Percentiles rank a stretch among this genome's conserved stretches.
Conservation (phyloP, 2,797 vertebrate species). For the Scomberomorus guttatus region DNA sequence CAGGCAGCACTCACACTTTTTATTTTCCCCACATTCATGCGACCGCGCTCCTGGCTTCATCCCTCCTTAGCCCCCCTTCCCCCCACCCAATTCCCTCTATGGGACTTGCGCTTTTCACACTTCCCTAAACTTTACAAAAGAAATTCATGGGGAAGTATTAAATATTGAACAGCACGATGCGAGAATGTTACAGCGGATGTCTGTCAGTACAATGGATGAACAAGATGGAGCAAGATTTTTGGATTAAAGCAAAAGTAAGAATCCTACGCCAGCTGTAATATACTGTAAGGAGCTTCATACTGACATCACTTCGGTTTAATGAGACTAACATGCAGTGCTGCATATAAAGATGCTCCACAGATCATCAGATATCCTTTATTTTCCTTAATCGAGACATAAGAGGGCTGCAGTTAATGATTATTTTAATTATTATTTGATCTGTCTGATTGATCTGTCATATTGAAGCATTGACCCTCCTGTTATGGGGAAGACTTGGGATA, state of each 20-base stretch:
- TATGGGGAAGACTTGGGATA: constrained; percentile 8
- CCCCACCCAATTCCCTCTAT: constrained; percentile 27
- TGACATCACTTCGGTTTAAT: constrained; percentile 28
- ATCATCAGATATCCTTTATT: not conserved
- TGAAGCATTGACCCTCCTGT: too few relatives aligned
- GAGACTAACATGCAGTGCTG: not conserved
- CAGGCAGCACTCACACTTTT: constrained; percentile 21
- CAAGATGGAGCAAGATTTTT: constrained; percentile 47
- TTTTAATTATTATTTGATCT: not conserved
- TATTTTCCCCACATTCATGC: constrained; percentile 21
- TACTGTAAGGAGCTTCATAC: not conserved
- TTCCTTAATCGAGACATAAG: not conserved
- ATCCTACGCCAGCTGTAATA: constrained; percentile 7
- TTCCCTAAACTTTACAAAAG: constrained; percentile 70
- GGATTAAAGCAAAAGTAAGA: constrained; percentile 28
- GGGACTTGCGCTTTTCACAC: constrained; percentile 71
- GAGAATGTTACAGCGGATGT: constrained; percentile 34
- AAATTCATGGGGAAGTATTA: constrained; percentile 66
- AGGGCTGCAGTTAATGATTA: not conserved
- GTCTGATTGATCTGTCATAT: not conserved
- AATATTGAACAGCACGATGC: constrained; percentile 70
- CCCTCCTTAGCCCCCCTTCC: not conserved
- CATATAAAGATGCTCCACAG: not conserved
- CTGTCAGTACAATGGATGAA: constrained; percentile 30
- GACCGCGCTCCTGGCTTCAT: constrained; percentile 10